Evolutionary conservation across 2,888 invertebrate genomes (phyloP).

Genomic region (Lasioglossum oenotherae): DNA sequence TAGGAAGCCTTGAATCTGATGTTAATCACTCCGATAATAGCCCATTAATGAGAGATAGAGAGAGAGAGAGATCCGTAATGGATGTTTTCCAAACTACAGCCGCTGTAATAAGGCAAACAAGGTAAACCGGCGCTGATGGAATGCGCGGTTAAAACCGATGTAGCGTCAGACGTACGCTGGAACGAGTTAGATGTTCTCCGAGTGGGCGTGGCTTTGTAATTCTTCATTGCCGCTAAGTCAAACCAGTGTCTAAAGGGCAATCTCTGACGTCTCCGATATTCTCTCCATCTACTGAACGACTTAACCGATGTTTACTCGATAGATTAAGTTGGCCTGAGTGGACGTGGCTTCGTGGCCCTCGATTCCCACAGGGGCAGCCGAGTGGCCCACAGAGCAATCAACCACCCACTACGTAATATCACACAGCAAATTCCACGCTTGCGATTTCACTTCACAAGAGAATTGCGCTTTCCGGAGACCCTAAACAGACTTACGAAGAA

Average conservation of each 20-base stretch:
- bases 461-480: neutral
- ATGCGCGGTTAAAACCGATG: neutral
- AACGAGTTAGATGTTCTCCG: neutral
- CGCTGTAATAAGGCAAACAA: neutral
- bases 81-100: neutral
- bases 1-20: slow-evolving; percentile 10
- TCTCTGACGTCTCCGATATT: neutral
- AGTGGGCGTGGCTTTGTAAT: neutral
- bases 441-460: neutral
- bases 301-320: neutral
- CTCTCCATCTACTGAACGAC: neutral
- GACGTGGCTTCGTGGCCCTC: neutral
- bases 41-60: neutral
- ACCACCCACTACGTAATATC: neutral
- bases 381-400: neutral
- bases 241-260: neutral
- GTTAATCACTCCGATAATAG: neutral
- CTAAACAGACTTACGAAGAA: neutral
- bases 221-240: neutral
- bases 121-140: neutral
- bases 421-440: neutral
- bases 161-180: neutral
- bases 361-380: neutral
- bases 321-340: neutral
- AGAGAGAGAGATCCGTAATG: neutral